These are phyloP conservation scores for Geothlypis trichas DNA, from an alignment of 2,113 vertebrate genomes.

Conservation along the genomic window DNA sequence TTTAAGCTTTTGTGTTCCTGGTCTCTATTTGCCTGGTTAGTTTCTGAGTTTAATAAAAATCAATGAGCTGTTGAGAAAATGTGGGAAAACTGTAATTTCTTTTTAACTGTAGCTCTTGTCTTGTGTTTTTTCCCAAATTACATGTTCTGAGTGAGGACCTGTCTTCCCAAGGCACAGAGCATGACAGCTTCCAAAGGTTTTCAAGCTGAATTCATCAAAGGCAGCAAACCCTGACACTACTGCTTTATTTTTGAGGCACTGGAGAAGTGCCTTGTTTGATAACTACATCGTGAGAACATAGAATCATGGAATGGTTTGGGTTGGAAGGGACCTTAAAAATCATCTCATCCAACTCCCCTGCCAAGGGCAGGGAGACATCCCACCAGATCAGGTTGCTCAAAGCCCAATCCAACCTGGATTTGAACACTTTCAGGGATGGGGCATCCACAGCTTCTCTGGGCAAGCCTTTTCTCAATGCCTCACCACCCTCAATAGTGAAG, in stretches of 20 bases:
- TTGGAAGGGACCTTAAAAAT: not conserved
- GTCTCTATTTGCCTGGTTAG: not conserved
- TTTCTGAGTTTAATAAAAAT: not conserved
- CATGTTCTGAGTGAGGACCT: not conserved
- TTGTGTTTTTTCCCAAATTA: not conserved
- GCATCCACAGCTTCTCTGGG: not conserved
- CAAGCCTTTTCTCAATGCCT: not conserved
- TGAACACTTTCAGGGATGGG: not conserved
- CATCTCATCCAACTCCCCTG: not conserved
- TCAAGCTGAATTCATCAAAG: not conserved
- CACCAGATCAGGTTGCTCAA: not conserved
- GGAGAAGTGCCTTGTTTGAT: not conserved
- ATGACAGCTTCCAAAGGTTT: not conserved
- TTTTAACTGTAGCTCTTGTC: not conserved
- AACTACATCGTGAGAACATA: not conserved
- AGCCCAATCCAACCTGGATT: fast-evolving
- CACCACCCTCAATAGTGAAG: not conserved
- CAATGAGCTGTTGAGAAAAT: not conserved
- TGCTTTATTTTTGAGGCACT: not conserved
- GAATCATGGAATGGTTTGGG: not conserved
- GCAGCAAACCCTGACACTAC: not conserved
- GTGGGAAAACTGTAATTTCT: not conserved
- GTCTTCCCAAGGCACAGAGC: not conserved
- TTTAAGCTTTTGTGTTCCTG: not conserved
- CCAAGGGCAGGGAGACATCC: not conserved